phyloP scores from a whole-genome alignment of 1,140 invertebrate genomes.

The Whitmania pigra region DNA sequence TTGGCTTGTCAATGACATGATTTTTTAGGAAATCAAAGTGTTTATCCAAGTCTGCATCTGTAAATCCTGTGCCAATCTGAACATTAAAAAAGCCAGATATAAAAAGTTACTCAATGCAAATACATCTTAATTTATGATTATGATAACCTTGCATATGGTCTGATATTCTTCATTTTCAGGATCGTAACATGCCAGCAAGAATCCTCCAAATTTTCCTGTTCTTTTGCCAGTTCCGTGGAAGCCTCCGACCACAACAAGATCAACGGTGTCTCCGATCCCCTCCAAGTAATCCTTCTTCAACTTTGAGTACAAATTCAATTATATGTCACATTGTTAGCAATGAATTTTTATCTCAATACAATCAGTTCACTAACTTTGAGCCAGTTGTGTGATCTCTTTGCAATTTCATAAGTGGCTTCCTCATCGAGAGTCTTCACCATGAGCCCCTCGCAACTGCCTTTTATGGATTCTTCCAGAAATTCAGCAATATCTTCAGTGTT shows the following conservation, averaged over 20 bases:
- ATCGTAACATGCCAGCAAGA: slow-evolving; percentile 92
- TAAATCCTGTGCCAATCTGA: slow-evolving; percentile 93
- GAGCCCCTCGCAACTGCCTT: slow-evolving; percentile 91
- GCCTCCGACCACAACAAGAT: slow-evolving; percentile 85
- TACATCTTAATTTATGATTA: too few species aligned
- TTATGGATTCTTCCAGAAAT: slow-evolving; percentile 88
- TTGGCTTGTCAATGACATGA: slow-evolving; percentile 59
- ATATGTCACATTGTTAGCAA: neutral
- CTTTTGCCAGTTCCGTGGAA: slow-evolving; percentile 87
- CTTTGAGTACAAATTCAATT: slow-evolving; percentile 31
- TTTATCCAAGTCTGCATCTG: slow-evolving; percentile 70
- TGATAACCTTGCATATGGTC: slow-evolving; percentile 67
- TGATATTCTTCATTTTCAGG: slow-evolving; percentile 84
- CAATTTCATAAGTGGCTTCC: slow-evolving; percentile 93
- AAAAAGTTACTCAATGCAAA: too few species aligned
- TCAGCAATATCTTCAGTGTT: slow-evolving; percentile 82
- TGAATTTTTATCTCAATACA: too few species aligned
- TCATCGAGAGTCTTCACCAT: slow-evolving; percentile 94
- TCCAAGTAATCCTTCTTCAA: slow-evolving; percentile 96
- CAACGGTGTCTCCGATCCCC: slow-evolving; percentile 80
- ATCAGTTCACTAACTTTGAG: slow-evolving; percentile 52
- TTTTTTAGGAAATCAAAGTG: slow-evolving; percentile 64
- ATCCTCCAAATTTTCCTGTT: slow-evolving; percentile 86
- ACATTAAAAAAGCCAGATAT: slow-evolving; percentile 23
- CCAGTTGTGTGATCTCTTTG: slow-evolving; percentile 91